phyloP scores from a whole-genome alignment of 1,140 invertebrate genomes.

The Ceratina australensis region DNA sequence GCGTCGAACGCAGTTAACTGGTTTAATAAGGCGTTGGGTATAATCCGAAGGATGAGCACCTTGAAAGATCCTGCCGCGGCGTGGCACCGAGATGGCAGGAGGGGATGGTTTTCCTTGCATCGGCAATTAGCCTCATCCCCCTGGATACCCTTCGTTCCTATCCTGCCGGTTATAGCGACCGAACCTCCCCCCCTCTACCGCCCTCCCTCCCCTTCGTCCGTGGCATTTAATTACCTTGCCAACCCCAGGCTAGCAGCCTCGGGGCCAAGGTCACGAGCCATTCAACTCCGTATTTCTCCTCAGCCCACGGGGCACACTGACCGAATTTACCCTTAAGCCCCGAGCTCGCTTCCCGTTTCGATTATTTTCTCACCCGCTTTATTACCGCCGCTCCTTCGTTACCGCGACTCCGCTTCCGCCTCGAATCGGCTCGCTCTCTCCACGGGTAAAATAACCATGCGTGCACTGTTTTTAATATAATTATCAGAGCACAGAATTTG shows the following conservation, averaged over 20 bases:
- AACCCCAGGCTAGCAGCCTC: constrained; percentile 75
- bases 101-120: constrained; percentile 72
- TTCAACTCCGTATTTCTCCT: constrained; percentile 75
- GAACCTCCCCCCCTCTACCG: constrained; percentile 64
- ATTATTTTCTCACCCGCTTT: constrained; percentile 58
- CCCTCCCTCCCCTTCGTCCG: constrained; percentile 60
- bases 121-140: constrained; percentile 77
- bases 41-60: constrained; percentile 74
- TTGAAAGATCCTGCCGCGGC: constrained; percentile 69
- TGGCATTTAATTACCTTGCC: constrained; percentile 79
- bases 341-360: constrained; percentile 50
- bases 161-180: constrained; percentile 74
- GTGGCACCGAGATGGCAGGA: constrained; percentile 27
- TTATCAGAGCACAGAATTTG: no score
- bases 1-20: no score
- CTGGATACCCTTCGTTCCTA: constrained; percentile 71
- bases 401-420: constrained; percentile 12
- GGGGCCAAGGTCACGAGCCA: constrained; percentile 78
- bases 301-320: constrained; percentile 75
- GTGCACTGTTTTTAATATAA: background rate
- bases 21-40: constrained; percentile 52
- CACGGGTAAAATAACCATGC: background rate
- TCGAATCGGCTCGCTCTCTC: constrained; percentile 3
- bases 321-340: constrained; percentile 74
- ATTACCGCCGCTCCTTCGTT: constrained; percentile 43